Conservation (phyloP, 1,140 invertebrate species). For the Chlorops oryzae region DNA sequence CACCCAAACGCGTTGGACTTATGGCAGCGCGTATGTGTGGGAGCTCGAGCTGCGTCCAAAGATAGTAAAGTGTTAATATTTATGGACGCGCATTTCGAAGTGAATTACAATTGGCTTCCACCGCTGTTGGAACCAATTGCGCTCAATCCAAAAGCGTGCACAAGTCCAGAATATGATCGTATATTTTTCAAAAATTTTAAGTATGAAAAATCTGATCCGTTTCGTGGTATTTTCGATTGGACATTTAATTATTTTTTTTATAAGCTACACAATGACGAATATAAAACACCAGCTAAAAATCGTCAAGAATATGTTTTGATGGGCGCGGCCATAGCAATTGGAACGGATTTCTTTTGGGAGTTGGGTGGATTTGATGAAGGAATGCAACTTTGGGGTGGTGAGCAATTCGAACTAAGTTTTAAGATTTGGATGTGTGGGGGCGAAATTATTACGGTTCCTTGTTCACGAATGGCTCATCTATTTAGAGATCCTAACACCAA, state of each 20-base stretch:
- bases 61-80: constrained; percentile 87
- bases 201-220: constrained; percentile 70
- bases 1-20: too few species aligned
- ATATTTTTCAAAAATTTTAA: constrained; percentile 71
- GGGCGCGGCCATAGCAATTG: constrained; percentile 86
- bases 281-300: constrained; percentile 62
- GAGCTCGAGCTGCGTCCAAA: constrained; percentile 68
- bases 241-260: constrained; percentile 74
- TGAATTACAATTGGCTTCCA: constrained; percentile 72
- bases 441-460: constrained; percentile 75
- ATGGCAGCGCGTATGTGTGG: constrained; percentile 81
- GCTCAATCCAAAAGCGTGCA: constrained; percentile 64
- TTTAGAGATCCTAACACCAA: too few species aligned
- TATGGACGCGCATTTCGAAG: too few species aligned
- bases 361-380: too few species aligned
- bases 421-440: too few species aligned
- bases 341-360: constrained; percentile 85
- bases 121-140: too few species aligned
- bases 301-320: constrained; percentile 84
- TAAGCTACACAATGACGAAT: constrained; percentile 63
- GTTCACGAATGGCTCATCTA: constrained; percentile 92
- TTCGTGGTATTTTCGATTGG: constrained; percentile 74
- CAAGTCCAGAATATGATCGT: constrained; percentile 77
- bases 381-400: too few species aligned
- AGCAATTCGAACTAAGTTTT: too few species aligned